Evolutionary conservation across 92 coral and sea anemone genomes (phyloP), one percentile per base, ranked within the genome.

Genomic region (Parazoanthus swiftii): DNA sequence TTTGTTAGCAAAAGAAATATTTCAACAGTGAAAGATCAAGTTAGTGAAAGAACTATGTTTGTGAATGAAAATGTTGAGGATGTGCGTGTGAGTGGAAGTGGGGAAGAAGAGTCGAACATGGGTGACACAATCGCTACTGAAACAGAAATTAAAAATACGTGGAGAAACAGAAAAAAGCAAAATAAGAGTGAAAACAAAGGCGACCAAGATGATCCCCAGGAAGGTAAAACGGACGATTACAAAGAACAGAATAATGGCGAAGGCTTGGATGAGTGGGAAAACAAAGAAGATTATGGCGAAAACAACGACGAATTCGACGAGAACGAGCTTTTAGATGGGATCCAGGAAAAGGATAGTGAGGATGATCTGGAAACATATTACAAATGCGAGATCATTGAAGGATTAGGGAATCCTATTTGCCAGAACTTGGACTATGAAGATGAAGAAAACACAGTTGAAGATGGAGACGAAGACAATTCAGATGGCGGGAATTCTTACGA

Each of bases 271-370:
- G 46, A 51, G 46, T 42, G 37, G 20, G 35, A 56, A 25, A n/a
- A 25, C 33, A 23, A 25, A 72, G 73, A 72, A 72, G 73, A 72
- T 51, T 20, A 26, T 10, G 23, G 13, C 38, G 38, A 39, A 23
- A 26, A 56, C 25, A 5, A 86, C 74, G 68, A 89, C 25, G 68
- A 74, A 23, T 35, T 44, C 48, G n/a, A 81, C 46, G 51, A 85
- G 43, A 77, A 80, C 38, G 90, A 88, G 8, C 50, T 68, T 44
- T 2, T 29, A 33, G 70, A 80, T 70, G 48, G 80, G 10, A 15
- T 66, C 38, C 20, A 39, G 38, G 86, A 89, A 67, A 89, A 74
- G 50, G 37, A 74, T 29, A 29, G 81, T 14, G 85, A 59, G 33
- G 63, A 26, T 83, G 73, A 38, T 8, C 74, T 74, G 29, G 68